Evolutionary conservation across 2,888 invertebrate genomes (phyloP).

Genomic region (Netelia inedita): DNA sequence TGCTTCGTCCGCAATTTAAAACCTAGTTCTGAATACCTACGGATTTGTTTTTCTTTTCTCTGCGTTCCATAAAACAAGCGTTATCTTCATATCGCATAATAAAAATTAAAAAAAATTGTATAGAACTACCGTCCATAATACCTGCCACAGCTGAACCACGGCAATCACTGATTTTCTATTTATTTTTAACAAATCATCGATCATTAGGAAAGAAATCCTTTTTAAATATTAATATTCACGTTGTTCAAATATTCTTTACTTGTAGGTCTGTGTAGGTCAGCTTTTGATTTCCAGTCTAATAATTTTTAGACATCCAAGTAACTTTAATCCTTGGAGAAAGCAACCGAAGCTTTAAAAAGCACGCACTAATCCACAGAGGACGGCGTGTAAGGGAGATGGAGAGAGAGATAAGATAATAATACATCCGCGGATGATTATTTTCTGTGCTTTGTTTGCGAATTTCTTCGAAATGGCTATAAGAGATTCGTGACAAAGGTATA

Average conservation of each 20-base stretch:
- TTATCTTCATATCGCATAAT: not conserved
- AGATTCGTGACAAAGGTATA: slow-evolving; percentile 21
- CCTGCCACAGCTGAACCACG: too few species aligned
- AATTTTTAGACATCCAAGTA: too few species aligned
- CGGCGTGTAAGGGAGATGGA: not conserved
- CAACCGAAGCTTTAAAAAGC: not conserved
- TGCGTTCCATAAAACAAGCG: not conserved
- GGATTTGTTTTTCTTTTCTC: not conserved
- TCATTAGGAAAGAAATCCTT: too few species aligned
- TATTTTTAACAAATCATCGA: too few species aligned
- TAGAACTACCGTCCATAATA: too few species aligned
- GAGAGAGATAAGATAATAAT: not conserved
- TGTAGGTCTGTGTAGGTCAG: too few species aligned
- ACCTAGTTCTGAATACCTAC: not conserved
- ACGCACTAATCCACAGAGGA: too few species aligned
- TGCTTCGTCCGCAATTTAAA: not conserved
- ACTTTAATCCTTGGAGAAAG: not conserved
- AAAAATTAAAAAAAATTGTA: not conserved
- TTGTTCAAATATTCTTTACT: too few species aligned
- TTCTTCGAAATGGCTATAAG: slow-evolving; percentile 43
- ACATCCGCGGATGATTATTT: not conserved
- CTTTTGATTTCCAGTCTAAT: too few species aligned
- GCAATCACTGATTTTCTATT: too few species aligned
- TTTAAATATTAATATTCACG: too few species aligned
- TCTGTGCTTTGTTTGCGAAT: not conserved